Evolutionary conservation across 2,888 invertebrate genomes (phyloP), one percentile per base, ranked within the genome.

Genomic region (Tipula vernalis): DNA sequence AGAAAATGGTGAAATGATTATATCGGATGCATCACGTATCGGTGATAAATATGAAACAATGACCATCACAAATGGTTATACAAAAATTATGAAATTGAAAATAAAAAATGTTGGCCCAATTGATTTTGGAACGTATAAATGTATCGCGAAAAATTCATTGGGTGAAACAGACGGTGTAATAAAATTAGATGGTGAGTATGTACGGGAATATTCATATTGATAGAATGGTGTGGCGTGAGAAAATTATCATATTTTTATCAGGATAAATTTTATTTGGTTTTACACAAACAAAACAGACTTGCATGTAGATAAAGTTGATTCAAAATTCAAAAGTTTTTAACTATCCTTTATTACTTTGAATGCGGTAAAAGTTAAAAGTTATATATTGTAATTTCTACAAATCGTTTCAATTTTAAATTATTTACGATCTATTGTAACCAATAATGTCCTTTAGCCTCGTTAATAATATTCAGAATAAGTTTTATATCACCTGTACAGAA

Each of bases 131-230:
- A 95, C 95, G 51, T 96, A 96, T 92, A 95, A 95, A 90, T 96
- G 96, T 90, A 95, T 96, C 87, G 96, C 96, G 85, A 96, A 96
- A 92, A 96, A 96, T 91, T 96, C 96, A 36, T 93, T 96, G 18
- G 96, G 96, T 51, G 95, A 96, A 90, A 96, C 96, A 42, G 96
- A 96, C 90, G 96, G 96, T 18, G 93, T 95, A 89, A 96, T 96
- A 90, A 95, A 95, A 91, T 92, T 96, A 88, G 96, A 96, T 91
- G 96, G 96, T 96, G 92, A 92, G 84, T 71, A 84, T 2, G 3
- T 39, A 39, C 39, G 3, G 1, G 6, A 39, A 39, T 83, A 13
- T 36, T 4, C 8, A 36, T 36, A n/a, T 84, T n/a, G 13, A 3
- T 84, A n/a, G 28, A 39, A n/a, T 39, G 39, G 15, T 28, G 83